These are phyloP conservation scores for Diarsia rubi DNA, from an alignment of 2,888 invertebrate genomes.

Conservation along the genomic window DNA sequence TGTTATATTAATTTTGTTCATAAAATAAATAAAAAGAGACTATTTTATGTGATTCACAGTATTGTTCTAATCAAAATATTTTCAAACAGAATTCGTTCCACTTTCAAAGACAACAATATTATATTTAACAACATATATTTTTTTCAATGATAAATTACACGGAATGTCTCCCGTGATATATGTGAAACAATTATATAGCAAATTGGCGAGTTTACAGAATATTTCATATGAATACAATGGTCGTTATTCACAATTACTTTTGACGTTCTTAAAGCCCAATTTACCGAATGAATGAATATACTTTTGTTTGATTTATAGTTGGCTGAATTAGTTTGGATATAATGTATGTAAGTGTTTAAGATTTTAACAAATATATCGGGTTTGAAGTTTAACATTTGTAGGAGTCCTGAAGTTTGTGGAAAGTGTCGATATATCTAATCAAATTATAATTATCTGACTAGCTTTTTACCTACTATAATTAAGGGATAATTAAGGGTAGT, in stretches of 20 bases:
- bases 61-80: slow-evolving; percentile 7
- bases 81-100: slow-evolving; percentile 16
- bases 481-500: too few relatives aligned
- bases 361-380: not conserved
- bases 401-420: too few relatives aligned
- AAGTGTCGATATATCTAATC: too few relatives aligned
- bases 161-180: slow-evolving; percentile 28
- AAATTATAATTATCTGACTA: too few relatives aligned
- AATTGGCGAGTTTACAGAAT: slow-evolving; percentile 52
- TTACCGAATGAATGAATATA: slow-evolving; percentile 22
- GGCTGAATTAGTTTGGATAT: not conserved
- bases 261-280: slow-evolving; percentile 34
- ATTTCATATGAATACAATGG: slow-evolving; percentile 39
- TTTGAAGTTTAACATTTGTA: too few relatives aligned
- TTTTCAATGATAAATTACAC: slow-evolving; percentile 22
- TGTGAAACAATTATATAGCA: slow-evolving; percentile 38
- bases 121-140: slow-evolving; percentile 15
- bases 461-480: too few relatives aligned
- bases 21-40: too few relatives aligned
- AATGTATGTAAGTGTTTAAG: not conserved
- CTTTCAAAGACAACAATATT: slow-evolving; percentile 35
- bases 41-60: not conserved
- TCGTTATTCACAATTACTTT: slow-evolving; percentile 53
- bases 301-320: slow-evolving; percentile 22
- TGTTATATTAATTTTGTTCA: too few relatives aligned